These are phyloP conservation scores for Pocillopora damicornis DNA, from an alignment of 64 coral and sea anemone genomes.

Conservation along the genomic window DNA sequence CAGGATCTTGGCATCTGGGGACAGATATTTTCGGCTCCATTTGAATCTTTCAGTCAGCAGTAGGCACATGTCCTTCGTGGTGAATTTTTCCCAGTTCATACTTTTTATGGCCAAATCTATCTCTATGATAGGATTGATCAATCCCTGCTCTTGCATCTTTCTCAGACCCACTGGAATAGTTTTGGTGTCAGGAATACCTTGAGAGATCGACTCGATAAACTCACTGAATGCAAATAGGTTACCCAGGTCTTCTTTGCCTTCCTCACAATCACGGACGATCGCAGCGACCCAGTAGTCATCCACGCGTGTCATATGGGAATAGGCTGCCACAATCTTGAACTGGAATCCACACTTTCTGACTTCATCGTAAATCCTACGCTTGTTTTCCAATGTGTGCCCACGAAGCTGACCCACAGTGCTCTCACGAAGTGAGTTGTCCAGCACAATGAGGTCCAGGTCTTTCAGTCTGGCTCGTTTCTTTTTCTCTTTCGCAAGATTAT, in stretches of 20 bases:
- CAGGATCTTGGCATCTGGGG: slow-evolving; percentile 31
- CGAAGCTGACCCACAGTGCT: slow-evolving; percentile 63
- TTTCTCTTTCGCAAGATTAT: background rate
- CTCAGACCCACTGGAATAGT: slow-evolving; percentile 38
- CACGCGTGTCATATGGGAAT: background rate
- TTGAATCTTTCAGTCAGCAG: slow-evolving; percentile 38
- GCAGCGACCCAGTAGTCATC: background rate
- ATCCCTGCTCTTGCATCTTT: slow-evolving; percentile 43
- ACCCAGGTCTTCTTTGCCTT: background rate
- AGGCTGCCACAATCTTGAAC: background rate
- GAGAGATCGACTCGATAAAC: slow-evolving; percentile 32
- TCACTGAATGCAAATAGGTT: slow-evolving; percentile 33
- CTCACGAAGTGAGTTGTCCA: slow-evolving; percentile 70
- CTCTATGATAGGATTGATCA: slow-evolving; percentile 53
- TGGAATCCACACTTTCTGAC: slow-evolving; percentile 10
- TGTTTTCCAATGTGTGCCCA: slow-evolving; percentile 39
- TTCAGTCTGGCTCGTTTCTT: background rate
- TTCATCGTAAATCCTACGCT: slow-evolving; percentile 48
- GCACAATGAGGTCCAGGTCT: slow-evolving; percentile 44
- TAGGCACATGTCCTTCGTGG: slow-evolving; percentile 30
- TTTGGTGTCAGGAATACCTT: slow-evolving; percentile 10
- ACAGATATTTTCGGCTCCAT: slow-evolving; percentile 45
- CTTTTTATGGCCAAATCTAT: slow-evolving; percentile 40
- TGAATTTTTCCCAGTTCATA: slow-evolving; percentile 53
- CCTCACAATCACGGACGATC: background rate